phyloP scores from a whole-genome alignment of 2,113 vertebrate genomes.

The Tachuris rubrigastra region DNA sequence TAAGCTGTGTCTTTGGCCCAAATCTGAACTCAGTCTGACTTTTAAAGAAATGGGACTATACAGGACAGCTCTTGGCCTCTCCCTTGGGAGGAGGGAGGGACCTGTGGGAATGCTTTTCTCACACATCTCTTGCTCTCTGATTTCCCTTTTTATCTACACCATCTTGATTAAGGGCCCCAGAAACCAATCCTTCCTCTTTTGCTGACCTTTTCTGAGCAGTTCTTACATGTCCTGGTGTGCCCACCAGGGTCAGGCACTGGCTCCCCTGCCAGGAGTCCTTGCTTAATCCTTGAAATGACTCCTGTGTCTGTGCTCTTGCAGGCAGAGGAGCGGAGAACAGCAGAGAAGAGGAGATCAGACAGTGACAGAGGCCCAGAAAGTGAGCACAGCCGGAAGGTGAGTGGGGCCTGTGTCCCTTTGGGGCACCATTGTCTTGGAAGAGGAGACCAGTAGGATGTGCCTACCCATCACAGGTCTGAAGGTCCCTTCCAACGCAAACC shows the following conservation, averaged over 20 bases:
- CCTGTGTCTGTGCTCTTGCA: background rate
- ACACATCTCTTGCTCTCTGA: background rate
- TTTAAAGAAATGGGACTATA: background rate
- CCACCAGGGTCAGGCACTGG: background rate
- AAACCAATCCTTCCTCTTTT: background rate
- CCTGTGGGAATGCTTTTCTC: background rate
- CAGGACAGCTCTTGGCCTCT: background rate
- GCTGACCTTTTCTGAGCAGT: background rate
- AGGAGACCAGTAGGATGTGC: background rate
- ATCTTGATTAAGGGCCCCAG: background rate
- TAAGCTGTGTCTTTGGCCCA: background rate
- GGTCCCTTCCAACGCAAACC: background rate
- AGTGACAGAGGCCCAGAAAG: slow-evolving; percentile 46
- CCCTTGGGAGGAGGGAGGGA: background rate
- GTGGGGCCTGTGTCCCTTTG: background rate
- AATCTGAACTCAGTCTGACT: background rate
- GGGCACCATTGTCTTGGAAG: background rate
- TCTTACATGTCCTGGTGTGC: background rate
- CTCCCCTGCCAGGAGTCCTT: background rate
- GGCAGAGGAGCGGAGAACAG: slow-evolving; percentile 56
- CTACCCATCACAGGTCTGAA: background rate
- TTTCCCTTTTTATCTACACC: background rate
- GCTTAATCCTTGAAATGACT: background rate
- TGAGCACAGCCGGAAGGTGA: slow-evolving; percentile 47
- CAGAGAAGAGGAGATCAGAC: slow-evolving; percentile 61